Base-by-base conservation (phyloP, 2,113 vertebrate genomes). In the Poeciliopsis prolifica region DNA sequence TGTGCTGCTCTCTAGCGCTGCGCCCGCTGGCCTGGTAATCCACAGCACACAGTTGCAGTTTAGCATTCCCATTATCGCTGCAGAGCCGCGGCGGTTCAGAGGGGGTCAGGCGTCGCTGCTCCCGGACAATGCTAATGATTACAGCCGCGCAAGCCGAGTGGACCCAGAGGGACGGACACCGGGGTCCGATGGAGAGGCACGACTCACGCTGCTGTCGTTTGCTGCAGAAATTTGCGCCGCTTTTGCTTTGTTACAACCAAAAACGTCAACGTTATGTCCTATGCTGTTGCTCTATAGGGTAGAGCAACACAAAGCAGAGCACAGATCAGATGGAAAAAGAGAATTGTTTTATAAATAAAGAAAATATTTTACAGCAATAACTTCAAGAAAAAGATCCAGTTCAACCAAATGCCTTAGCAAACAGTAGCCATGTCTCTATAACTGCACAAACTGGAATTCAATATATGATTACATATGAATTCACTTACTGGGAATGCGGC, bases 1-100 rank as follows among this genome's bases (percentile, higher is more conserved):
- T 88, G 66, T 65, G 44, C 22, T 73, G 66, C 77, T 71, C 72
- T 82, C 72, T 64, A 75, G 85, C 86, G 81, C 48, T 79, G 77
- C 80, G 74, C 70, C 81, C 74, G 54, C 72, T 69, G 79, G 80
- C 29, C 75, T 75, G 73, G 81, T 88, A 88, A 89, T 88, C 90
- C 89, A 89, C 65, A 28, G 84, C 83, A 75, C 84, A 91, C 89
- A 88, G 82, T 26, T 88, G 88, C 85, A 89, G 82, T 91, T 86
- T 81, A 90, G 87, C 86, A 79, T 77, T 89, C 85, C 83, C 86
- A 86, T 90, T 92, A 88, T 89, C 78, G 80, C 75, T 28, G 75
- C 80, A 65, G 75, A 78, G 72, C 87, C n/a, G 63, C 26, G 82
- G 65, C 76, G 82, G 81, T 89, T 87, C 82, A 85, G 74, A 83